Conservation (phyloP, 2,797 vertebrate genomes). For the Hozukius guyotensis region DNA sequence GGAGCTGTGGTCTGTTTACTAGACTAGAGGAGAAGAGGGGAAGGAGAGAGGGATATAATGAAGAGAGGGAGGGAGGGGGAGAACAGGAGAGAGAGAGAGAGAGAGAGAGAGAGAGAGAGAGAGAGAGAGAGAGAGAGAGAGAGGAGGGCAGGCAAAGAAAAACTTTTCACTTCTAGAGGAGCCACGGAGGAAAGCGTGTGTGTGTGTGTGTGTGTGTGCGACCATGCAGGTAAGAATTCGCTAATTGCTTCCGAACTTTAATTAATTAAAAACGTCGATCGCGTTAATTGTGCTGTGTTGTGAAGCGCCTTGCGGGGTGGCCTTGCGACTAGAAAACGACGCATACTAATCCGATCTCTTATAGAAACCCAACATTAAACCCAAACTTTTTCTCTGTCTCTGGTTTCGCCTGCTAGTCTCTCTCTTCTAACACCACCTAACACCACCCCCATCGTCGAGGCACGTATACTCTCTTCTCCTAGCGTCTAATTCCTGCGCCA, state of each 20-base stretch:
- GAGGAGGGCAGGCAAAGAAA: conserved; percentile 76
- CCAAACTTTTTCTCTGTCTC: conserved; percentile 83
- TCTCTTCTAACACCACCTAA: conserved; percentile 28
- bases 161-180: conserved; percentile 85
- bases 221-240: conserved; percentile 88
- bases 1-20: conserved; percentile 89
- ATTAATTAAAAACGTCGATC: conserved; percentile 83
- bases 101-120: conserved; percentile 47
- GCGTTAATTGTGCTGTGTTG: conserved; percentile 67
- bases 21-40: conserved; percentile 73
- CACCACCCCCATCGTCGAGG: conserved; percentile 78
- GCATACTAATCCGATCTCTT: conserved; percentile 61
- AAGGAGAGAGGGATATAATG: conserved; percentile 70
- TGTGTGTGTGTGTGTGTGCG: conserved; percentile 77
- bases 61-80: conserved; percentile 67
- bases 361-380: conserved; percentile 79
- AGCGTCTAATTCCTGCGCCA: conserved; percentile 72
- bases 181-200: conserved; percentile 79
- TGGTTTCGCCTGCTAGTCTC: conserved; percentile 31
- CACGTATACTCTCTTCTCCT: conserved; percentile 73
- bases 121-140: conserved; percentile 53
- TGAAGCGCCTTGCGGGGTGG: conserved; percentile 41
- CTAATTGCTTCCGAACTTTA: conserved; percentile 83
- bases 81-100: conserved; percentile 61
- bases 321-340: conserved; percentile 65